phyloP scores from a whole-genome alignment of 2,113 vertebrate genomes.

The Suricata suricatta region DNA sequence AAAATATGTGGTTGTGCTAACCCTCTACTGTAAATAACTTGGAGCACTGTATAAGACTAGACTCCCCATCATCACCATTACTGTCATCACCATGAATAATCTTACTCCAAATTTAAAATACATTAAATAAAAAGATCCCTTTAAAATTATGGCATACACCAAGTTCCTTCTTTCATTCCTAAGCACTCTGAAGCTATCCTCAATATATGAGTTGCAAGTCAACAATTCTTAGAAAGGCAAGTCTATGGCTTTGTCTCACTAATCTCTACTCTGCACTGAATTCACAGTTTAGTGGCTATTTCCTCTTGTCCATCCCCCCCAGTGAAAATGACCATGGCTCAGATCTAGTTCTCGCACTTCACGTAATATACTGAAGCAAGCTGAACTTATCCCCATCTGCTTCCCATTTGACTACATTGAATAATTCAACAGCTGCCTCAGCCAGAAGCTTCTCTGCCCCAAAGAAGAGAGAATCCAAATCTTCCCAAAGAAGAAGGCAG shows the following conservation, averaged over 20 bases:
- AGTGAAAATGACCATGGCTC: neutral
- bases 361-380: neutral
- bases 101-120: neutral
- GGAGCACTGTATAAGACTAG: neutral
- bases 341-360: neutral
- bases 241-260: neutral
- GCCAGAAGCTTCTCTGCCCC: neutral
- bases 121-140: neutral
- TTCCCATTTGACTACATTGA: neutral
- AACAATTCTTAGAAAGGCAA: neutral
- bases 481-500: neutral
- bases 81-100: neutral
- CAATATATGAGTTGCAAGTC: neutral
- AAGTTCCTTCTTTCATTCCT: neutral
- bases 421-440: neutral
- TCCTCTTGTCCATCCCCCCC: neutral
- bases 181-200: neutral
- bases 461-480: neutral
- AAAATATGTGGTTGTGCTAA: neutral
- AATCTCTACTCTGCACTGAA: neutral
- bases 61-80: neutral
- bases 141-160: neutral
- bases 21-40: constrained; percentile 1
- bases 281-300: neutral
- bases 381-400: neutral